Conservation (phyloP, 2,888 invertebrate genomes). For the Aradus depressus region DNA sequence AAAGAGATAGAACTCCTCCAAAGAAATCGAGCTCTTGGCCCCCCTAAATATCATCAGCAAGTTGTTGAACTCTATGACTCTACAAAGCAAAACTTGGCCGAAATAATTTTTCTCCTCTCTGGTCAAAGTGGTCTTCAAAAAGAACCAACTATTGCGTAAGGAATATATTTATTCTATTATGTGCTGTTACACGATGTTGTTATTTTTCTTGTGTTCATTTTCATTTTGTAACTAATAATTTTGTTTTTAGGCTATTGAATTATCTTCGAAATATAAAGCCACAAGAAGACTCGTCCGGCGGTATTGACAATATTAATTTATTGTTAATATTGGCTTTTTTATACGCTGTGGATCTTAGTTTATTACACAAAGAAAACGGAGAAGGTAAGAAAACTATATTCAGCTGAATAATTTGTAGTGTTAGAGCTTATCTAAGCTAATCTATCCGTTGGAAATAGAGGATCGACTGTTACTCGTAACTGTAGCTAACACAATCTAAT, state of each 20-base stretch:
- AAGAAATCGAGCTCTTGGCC: slow-evolving; percentile 78
- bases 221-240: background rate
- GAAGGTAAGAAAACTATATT: slow-evolving; percentile 45
- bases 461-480: too few relatives aligned
- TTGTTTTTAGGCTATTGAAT: slow-evolving; percentile 32
- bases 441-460: too few relatives aligned
- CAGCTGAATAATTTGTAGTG: too few relatives aligned
- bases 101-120: slow-evolving; percentile 64
- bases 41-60: slow-evolving; percentile 69
- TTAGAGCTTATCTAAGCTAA: too few relatives aligned
- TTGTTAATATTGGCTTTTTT: slow-evolving; percentile 72
- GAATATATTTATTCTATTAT: slow-evolving; percentile 7
- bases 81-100: slow-evolving; percentile 58
- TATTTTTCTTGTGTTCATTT: background rate
- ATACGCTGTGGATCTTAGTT: slow-evolving; percentile 71
- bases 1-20: slow-evolving; percentile 66
- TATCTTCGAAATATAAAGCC: slow-evolving; percentile 34
- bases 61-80: slow-evolving; percentile 59
- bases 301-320: slow-evolving; percentile 65
- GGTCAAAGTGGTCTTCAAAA: slow-evolving; percentile 65
- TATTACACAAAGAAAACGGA: slow-evolving; percentile 62
- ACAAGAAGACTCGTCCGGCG: slow-evolving; percentile 50
- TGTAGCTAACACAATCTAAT: too few relatives aligned
- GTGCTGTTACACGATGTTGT: background rate
- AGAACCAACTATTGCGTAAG: slow-evolving; percentile 47